Base-by-base conservation (phyloP, 2,888 invertebrate genomes). In the Serripes groenlandicus region DNA sequence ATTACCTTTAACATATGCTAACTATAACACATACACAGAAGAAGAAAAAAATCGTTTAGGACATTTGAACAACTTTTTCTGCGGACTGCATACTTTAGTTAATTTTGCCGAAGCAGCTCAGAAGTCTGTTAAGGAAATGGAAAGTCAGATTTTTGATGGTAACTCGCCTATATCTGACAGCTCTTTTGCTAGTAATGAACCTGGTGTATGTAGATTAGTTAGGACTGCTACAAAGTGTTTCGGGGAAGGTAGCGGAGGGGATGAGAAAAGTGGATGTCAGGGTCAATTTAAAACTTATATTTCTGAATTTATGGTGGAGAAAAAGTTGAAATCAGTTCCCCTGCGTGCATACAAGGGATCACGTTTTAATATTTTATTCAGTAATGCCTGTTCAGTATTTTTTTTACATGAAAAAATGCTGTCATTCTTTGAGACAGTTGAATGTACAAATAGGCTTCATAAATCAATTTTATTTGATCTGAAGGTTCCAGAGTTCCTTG, bases 101-200 rank as follows among this genome's bases (percentile, higher is more conserved):
- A 81, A 81, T 54, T 78, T 64, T 75, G 85, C 85, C 35, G 80
- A 80, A n/a, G 64, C 80, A 23, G 49, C 73, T n/a, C 77, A 77
- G 42, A 81, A 77, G 32, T 74, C 64, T 30, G n/a, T 81, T 3
- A 58, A 66, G 35, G 76, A 81, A 60, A 70, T 68, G 30, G 81
- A 76, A 72, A 75, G 34, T 18, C 5, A 28, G 3, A 66, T 64
- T 0, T 80, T 75, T 72, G 68, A 71, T 7, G 49, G n/a, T n/a
- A 35, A 68, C 2, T 23, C 32, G 3, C 81, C 81, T 49, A 34
- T 26, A 32, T 73, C 11, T 76, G 81, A 81, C 34, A 60, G 1
- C 5, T 23, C 76, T 11, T 82, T 70, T 49, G 42, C 5, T 28
- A 52, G 54, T 54, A 54, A 23, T 42, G 75, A 83, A 30, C 70